Percentiles rank a stretch among this genome's conserved stretches.
These are phyloP conservation scores for Caenorhabditis sulstoni DNA, from an alignment of 2,888 invertebrate species.

Conservation along the genomic window DNA sequence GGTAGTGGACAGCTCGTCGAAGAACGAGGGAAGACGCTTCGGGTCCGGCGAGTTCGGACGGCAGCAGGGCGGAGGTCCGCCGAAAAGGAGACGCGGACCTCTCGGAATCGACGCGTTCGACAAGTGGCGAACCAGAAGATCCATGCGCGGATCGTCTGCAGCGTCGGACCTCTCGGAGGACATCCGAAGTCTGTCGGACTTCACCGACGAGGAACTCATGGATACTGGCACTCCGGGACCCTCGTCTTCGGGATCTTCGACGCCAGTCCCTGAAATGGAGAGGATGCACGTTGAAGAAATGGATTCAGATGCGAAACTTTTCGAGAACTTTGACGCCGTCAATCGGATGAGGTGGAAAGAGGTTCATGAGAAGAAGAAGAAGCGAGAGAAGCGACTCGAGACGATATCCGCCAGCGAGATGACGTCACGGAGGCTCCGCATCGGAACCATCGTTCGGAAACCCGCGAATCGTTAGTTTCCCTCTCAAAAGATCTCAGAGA, in stretches of 20 bases:
- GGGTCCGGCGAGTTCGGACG: neutral
- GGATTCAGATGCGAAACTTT: constrained; percentile 24
- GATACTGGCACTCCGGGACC: neutral
- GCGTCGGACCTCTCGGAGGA: constrained; percentile 21
- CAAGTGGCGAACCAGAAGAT: constrained; percentile 39
- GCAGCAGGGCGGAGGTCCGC: constrained; percentile 28
- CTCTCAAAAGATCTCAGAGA: neutral
- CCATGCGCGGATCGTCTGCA: constrained; percentile 29
- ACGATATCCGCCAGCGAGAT: constrained; percentile 34
- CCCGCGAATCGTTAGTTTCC: constrained; percentile 53
- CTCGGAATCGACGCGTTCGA: constrained; percentile 54
- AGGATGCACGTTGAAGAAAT: constrained; percentile 25
- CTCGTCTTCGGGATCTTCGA: neutral
- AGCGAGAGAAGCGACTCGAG: neutral
- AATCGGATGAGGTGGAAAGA: neutral
- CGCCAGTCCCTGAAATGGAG: constrained; percentile 13
- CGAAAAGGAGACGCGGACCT: constrained; percentile 46
- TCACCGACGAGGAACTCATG: neutral
- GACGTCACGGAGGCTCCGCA: constrained; percentile 25
- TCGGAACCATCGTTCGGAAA: constrained; percentile 42
- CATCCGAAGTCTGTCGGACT: neutral
- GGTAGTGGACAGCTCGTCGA: constrained; percentile 20
- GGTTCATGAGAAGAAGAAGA: neutral
- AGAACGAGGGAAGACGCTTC: constrained; percentile 27
- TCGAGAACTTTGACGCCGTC: constrained; percentile 17